These are phyloP conservation scores for Ceuthmochares aereus DNA, from an alignment of 2,113 vertebrate genomes.

Conservation along the genomic window DNA sequence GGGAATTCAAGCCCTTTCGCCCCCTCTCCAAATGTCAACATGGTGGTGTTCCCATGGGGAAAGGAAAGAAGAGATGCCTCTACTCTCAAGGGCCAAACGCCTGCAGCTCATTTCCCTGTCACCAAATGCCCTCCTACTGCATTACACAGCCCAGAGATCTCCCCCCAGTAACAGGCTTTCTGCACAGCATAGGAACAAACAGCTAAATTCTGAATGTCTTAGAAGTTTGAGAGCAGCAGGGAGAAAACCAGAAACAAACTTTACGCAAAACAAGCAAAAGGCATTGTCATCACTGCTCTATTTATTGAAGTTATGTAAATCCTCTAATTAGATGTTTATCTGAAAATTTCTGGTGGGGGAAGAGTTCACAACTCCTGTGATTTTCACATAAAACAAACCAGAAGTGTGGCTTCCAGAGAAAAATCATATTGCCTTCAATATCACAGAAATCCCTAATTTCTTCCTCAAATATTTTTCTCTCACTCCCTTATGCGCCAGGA, in stretches of 20 bases:
- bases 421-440: not conserved
- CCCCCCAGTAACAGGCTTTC: not conserved
- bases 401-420: not conserved
- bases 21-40: conserved; percentile 41
- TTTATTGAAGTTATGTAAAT: not conserved
- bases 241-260: not conserved
- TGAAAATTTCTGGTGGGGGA: not conserved
- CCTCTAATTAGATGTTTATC: not conserved
- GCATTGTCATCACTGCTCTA: not conserved
- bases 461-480: not conserved
- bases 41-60: not conserved
- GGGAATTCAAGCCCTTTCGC: conserved; percentile 19
- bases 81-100: conserved; percentile 13
- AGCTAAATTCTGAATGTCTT: not conserved
- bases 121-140: conserved; percentile 17
- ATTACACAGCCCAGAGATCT: not conserved
- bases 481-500: not conserved
- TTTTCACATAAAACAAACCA: not conserved
- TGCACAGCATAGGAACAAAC: not conserved
- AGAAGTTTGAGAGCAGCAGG: not conserved
- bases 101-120: conserved; percentile 43
- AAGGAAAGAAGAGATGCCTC: conserved; percentile 43
- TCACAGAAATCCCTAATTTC: not conserved
- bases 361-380: not conserved
- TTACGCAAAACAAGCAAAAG: not conserved